Evolutionary conservation across 2,113 vertebrate genomes (phyloP).

Genomic region (Gorsachius goisagi): DNA sequence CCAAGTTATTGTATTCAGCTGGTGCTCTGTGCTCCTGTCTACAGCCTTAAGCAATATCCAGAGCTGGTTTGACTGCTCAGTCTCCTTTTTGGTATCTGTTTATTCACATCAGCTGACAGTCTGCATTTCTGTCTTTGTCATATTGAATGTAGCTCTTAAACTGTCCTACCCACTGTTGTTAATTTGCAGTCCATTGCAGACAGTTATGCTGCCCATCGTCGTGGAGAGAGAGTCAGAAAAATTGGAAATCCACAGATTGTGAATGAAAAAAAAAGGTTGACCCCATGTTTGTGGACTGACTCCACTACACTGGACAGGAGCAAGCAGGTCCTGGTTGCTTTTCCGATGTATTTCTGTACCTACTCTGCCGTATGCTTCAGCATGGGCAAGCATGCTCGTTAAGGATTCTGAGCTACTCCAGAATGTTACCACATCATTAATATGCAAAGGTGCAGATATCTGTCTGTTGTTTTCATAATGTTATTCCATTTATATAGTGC

Average conservation of each 20-base stretch:
- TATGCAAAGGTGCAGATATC: conserved; percentile 25
- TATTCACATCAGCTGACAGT: neutral
- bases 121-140: neutral
- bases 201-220: neutral
- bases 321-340: neutral
- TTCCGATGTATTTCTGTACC: neutral
- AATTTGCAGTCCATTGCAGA: neutral
- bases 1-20: neutral
- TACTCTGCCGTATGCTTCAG: neutral
- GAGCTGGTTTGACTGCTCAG: neutral
- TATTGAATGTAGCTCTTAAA: neutral
- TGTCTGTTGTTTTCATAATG: conserved; percentile 43
- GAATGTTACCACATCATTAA: conserved; percentile 37
- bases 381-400: neutral
- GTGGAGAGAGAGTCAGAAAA: neutral
- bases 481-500: conserved; percentile 44
- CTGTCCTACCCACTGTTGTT: neutral
- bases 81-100: neutral
- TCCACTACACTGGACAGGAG: neutral
- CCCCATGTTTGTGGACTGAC: neutral
- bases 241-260: neutral
- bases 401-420: neutral
- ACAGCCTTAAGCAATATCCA: neutral
- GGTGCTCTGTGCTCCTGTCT: neutral
- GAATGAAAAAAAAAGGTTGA: neutral